A percentile compares a stretch with the other conserved stretches of the same genome.
Conservation (phyloP, 37 sponge, comb jelly and placozoan species). For the Aplysina aerophoba region DNA sequence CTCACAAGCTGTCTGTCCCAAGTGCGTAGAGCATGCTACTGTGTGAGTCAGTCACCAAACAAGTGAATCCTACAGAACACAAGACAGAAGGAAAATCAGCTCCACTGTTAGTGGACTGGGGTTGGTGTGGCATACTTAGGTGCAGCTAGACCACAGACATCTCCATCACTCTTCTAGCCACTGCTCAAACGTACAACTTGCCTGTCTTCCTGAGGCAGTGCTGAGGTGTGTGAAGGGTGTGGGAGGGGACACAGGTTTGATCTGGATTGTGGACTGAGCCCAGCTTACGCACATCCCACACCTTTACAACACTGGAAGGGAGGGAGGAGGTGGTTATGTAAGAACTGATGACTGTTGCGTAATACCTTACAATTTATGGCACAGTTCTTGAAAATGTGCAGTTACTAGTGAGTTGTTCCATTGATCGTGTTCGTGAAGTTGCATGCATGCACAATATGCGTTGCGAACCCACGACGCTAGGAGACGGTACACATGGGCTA, state of each 20-base stretch:
- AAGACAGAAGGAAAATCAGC: background rate
- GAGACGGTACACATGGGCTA: no score
- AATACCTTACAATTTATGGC: constrained; percentile 8
- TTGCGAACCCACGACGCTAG: no score
- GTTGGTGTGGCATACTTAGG: no score
- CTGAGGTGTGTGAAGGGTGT: background rate
- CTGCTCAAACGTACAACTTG: background rate
- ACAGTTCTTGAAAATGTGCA: no score
- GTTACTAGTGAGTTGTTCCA: no score
- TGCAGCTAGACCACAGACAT: no score
- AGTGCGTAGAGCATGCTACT: constrained; percentile 53
- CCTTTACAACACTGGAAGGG: constrained; percentile 57
- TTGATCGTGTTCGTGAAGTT: no score
- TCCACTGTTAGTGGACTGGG: background rate
- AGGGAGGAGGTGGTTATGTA: background rate
- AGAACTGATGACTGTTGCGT: no score
- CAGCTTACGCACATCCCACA: constrained; percentile 70
- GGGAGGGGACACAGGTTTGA: constrained; percentile 14
- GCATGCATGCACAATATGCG: no score
- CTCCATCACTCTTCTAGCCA: background rate
- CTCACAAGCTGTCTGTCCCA: constrained; percentile 70
- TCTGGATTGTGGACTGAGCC: constrained; percentile 19
- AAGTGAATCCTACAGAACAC: constrained; percentile 58
- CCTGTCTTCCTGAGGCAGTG: background rate
- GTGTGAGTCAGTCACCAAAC: constrained; percentile 55